phyloP scores from a whole-genome alignment of 2,888 invertebrate genomes.

The Cremastobaeus sp. region DNA sequence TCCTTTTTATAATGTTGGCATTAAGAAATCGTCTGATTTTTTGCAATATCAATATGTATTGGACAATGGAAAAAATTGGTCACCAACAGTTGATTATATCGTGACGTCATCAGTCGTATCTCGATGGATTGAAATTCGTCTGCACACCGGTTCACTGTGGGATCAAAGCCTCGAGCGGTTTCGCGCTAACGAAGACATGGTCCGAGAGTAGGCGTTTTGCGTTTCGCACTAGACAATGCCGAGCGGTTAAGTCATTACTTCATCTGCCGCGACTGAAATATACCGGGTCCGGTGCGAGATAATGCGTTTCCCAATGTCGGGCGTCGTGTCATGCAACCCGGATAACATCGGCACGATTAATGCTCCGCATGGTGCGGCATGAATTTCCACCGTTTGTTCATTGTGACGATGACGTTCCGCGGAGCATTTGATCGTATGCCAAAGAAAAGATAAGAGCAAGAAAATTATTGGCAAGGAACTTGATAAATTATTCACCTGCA shows the following conservation, averaged over 20 bases:
- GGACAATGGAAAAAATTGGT: not conserved
- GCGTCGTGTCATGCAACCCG: conserved; percentile 37
- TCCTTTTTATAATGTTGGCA: no score
- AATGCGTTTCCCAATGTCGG: conserved; percentile 41
- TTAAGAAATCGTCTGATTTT: no score
- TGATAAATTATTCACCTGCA: conserved; percentile 6
- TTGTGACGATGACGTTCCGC: conserved; percentile 28
- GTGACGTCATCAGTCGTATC: no score
- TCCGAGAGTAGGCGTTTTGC: conserved; percentile 61
- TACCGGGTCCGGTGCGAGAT: conserved; percentile 11
- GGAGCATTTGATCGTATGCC: conserved; percentile 27
- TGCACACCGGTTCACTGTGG: conserved; percentile 59
- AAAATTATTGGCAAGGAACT: conserved; percentile 11
- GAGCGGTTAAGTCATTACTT: conserved; percentile 63
- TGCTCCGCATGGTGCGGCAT: conserved; percentile 13
- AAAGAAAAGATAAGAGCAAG: conserved; percentile 10
- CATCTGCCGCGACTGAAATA: conserved; percentile 36
- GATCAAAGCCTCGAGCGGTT: conserved; percentile 63
- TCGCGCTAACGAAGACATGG: conserved; percentile 46
- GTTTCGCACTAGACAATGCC: conserved; percentile 63
- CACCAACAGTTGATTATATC: no score
- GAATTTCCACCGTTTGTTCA: conserved; percentile 43
- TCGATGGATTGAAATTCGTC: conserved; percentile 66
- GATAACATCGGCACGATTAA: conserved; percentile 42
- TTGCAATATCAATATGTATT: no score